A percentile compares a stretch with the other conserved stretches of the same genome.
phyloP scores from a whole-genome alignment of 2,797 vertebrate genomes.

The Natrix natrix region DNA sequence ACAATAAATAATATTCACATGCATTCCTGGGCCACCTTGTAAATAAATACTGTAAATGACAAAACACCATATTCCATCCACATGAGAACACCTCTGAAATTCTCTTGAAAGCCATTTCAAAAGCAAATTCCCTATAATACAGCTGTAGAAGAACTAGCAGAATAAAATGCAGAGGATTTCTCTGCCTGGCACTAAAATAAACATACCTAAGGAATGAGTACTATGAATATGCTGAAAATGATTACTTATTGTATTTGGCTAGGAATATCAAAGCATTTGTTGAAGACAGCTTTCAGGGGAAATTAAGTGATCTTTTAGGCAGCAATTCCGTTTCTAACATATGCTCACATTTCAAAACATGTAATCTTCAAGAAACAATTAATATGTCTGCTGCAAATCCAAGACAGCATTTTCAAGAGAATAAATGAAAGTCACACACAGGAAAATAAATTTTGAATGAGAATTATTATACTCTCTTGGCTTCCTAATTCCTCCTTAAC shows the following conservation, averaged over 20 bases:
- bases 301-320: conserved; percentile 14
- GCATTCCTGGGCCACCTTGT: neutral
- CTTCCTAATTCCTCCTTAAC: neutral
- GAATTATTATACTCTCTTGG: neutral
- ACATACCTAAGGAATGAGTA: neutral
- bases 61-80: neutral
- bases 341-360: conserved; percentile 26
- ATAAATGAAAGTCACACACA: neutral
- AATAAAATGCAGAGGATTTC: neutral
- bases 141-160: neutral
- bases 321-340: conserved; percentile 11
- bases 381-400: conserved; percentile 3
- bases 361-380: conserved; percentile 3
- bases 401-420: neutral
- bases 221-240: neutral
- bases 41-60: neutral
- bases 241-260: conserved; percentile 1
- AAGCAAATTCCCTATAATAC: neutral
- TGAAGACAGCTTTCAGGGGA: conserved; percentile 15
- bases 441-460: conserved; percentile 11
- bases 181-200: neutral
- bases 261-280: conserved; percentile 5
- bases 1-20: neutral
- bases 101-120: neutral
- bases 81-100: neutral